Conservation (phyloP, 2,888 invertebrate genomes). For the Rhimphoctona megacephalus region DNA sequence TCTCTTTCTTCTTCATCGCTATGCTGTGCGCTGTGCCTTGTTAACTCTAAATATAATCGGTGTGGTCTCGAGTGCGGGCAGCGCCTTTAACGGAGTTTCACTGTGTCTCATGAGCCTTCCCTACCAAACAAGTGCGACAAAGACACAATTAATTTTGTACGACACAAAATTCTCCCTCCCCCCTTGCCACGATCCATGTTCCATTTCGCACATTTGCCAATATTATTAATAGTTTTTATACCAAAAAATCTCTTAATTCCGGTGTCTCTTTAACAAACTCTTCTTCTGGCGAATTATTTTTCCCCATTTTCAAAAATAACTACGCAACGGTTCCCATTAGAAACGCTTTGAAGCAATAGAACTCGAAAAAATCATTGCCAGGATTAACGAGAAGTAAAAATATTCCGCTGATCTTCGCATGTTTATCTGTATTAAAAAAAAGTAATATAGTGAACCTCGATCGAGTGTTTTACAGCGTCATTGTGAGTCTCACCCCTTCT, state of each 20-base stretch:
- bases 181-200: not conserved
- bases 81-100: conserved; percentile 68
- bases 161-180: not conserved
- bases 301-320: not conserved
- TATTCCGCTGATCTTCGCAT: not conserved
- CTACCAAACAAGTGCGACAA: not conserved
- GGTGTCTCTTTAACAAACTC: not conserved
- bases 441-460: conserved; percentile 20
- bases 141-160: not conserved
- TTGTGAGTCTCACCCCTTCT: not conserved
- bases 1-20: conserved; percentile 56
- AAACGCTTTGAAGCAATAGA: too few relatives aligned
- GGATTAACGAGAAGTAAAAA: not conserved
- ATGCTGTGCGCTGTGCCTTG: conserved; percentile 58
- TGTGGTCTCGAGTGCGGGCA: conserved; percentile 57
- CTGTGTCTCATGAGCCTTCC: conserved; percentile 34
- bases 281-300: not conserved
- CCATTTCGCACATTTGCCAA: not conserved
- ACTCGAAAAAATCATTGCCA: not conserved
- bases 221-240: not conserved
- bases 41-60: conserved; percentile 71
- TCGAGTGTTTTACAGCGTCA: conserved; percentile 23
- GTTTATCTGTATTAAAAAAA: not conserved
- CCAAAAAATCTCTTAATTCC: not conserved
- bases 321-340: not conserved